phyloP scores from a whole-genome alignment of 1,140 invertebrate genomes.

The Heliconius nattereri region DNA sequence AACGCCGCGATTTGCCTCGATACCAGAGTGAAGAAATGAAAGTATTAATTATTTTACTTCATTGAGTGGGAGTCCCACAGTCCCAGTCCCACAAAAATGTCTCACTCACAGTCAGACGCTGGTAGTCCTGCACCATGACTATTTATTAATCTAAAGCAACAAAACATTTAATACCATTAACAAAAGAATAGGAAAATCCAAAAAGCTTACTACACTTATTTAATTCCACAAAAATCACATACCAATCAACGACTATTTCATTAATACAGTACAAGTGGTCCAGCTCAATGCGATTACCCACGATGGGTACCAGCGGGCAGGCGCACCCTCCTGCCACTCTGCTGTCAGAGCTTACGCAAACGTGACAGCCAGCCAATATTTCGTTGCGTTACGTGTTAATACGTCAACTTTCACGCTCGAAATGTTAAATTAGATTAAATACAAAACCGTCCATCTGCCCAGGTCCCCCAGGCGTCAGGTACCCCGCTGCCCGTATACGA shows the following conservation, averaged over 20 bases:
- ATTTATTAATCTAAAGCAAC: no score
- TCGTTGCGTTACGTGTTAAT: constrained; percentile 74
- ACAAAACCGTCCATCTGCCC: constrained; percentile 62
- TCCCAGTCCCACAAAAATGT: no score
- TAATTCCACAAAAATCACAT: background rate
- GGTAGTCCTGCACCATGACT: no score
- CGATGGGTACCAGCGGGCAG: constrained; percentile 30
- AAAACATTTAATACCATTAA: no score
- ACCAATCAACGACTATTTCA: constrained; percentile 1
- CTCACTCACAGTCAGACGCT: no score
- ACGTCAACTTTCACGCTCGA: constrained; percentile 66
- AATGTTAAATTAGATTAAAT: constrained; percentile 75
- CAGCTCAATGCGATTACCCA: background rate
- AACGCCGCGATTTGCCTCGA: no score
- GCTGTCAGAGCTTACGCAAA: constrained; percentile 79
- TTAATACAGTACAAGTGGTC: constrained; percentile 7
- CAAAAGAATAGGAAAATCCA: background rate
- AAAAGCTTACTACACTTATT: background rate
- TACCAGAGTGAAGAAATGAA: no score
- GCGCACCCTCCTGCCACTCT: constrained; percentile 69
- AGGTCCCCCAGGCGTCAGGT: constrained; percentile 75
- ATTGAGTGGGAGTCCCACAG: background rate
- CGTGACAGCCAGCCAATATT: constrained; percentile 78
- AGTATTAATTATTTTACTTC: background rate
- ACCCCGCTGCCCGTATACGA: constrained; percentile 64